A percentile compares a stretch with the other conserved stretches of the same genome.
phyloP scores from a whole-genome alignment of 2,113 vertebrate genomes.

The Mirza zaza region DNA sequence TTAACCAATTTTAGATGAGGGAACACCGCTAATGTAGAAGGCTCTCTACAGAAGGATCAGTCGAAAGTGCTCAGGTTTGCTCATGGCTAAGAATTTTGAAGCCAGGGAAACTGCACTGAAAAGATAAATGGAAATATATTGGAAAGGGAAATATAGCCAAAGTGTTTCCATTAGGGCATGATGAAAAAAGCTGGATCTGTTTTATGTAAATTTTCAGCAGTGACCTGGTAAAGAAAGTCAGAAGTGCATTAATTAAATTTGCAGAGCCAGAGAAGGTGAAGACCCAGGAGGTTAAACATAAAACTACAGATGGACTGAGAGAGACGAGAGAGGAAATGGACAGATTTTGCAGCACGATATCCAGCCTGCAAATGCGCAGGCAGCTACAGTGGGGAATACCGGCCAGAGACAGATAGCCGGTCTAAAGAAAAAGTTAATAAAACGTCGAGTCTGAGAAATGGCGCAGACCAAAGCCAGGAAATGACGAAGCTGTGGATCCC shows the following conservation, averaged over 20 bases:
- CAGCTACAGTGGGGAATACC: constrained; percentile 39
- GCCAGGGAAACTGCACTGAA: background rate
- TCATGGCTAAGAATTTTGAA: background rate
- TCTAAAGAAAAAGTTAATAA: constrained; percentile 70
- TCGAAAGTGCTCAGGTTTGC: background rate
- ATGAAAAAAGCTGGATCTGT: constrained; percentile 52
- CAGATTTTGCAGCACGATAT: constrained; percentile 49
- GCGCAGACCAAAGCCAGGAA: constrained; percentile 67
- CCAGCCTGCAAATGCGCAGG: constrained; percentile 20
- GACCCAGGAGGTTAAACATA: constrained; percentile 54
- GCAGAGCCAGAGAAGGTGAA: constrained; percentile 46
- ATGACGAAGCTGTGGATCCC: constrained; percentile 74
- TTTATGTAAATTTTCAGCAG: constrained; percentile 62
- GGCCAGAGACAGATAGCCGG: constrained; percentile 48
- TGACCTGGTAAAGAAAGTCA: constrained; percentile 51
- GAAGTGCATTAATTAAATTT: constrained; percentile 72
- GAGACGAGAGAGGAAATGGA: constrained; percentile 59
- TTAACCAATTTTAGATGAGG: background rate
- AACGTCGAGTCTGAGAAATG: constrained; percentile 68
- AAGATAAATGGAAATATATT: constrained; percentile 63
- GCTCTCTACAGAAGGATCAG: background rate
- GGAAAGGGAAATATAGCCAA: constrained; percentile 39
- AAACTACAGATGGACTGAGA: constrained; percentile 69
- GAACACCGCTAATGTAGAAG: no score
- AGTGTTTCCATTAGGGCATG: constrained; percentile 46